Base-by-base conservation (phyloP, 2,888 invertebrate species). In the Pristionchus exspectatus region DNA sequence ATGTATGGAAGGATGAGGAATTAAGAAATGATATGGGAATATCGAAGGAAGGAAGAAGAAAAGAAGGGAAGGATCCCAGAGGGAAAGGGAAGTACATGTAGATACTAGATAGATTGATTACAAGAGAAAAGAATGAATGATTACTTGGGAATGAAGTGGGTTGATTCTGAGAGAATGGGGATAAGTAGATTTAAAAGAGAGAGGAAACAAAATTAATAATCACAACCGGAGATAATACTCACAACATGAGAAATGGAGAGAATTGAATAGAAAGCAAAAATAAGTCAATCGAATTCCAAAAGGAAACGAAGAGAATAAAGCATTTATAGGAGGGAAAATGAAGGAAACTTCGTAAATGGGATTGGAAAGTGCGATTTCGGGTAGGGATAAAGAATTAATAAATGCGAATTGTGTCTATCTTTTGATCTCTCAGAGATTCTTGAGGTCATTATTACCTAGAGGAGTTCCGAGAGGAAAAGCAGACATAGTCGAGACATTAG, bases 391-490 rank as follows among this genome's bases (percentile, higher is more conserved):
- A 33, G 50, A 50, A 24, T 30, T 33, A 44, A 18, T 56, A 84
- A 56, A 59, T 44, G 84, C 59, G n/a, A 84, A 84, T 30, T 30
- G 24, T 21, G 66, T 33, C 72, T 44, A 72, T 69, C 72, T 33
- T 50, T 66, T 86, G 44, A 66, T 87, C 44, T 69, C 72, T 87
- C 50, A 87, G 7, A 87, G 87, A 18, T 54, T 87, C 87, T 87
- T 87, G 33, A 87, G 87, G 56, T 87, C 87, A 54, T 69, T 72
- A 30, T 50, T 87, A 14, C 66, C 63, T 63, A 86, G 44, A 38
- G 87, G 87, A 87, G 87, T 87, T 54, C 87, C 87, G 2, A 69
- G 27, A n/a, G 87, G 24, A 50, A 87, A 87, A 30, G 87, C 30
- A 38, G 86, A 86, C 63, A 86, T 86, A 18, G 54, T 54, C 18